phyloP scores from a whole-genome alignment of 2,888 invertebrate genomes.

The Ypsolopha scabrella region DNA sequence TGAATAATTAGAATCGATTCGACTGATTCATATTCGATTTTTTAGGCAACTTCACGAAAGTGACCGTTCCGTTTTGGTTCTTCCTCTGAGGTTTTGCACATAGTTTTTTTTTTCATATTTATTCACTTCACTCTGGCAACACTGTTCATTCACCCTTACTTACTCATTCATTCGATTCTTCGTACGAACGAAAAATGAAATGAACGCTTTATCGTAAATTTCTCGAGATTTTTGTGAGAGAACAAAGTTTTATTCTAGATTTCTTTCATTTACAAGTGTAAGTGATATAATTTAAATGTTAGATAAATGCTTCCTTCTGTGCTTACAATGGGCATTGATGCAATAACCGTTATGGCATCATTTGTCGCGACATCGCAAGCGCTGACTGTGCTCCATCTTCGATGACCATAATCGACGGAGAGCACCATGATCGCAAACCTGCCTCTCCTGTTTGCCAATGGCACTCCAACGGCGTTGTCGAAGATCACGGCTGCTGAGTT shows the following conservation, averaged over 20 bases:
- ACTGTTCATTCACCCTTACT: no score
- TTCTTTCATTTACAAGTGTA: slow-evolving; percentile 6
- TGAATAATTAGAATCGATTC: no score
- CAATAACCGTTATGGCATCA: slow-evolving; percentile 44
- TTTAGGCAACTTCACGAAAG: no score
- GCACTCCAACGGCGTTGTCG: slow-evolving; percentile 76
- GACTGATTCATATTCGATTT: no score
- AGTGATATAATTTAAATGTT: slow-evolving; percentile 16
- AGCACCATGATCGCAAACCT: slow-evolving; percentile 78
- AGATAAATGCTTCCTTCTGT: slow-evolving; percentile 22
- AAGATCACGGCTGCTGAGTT: slow-evolving; percentile 73
- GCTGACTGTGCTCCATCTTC: slow-evolving; percentile 41
- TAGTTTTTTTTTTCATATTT: background rate
- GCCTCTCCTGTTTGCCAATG: slow-evolving; percentile 78
- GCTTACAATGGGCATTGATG: slow-evolving; percentile 28
- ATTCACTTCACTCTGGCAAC: background rate
- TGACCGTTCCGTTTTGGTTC: no score
- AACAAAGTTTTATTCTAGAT: slow-evolving; percentile 16
- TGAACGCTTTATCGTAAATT: slow-evolving; percentile 24
- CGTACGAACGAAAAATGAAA: slow-evolving; percentile 19
- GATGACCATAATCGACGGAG: slow-evolving; percentile 55
- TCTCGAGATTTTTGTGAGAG: slow-evolving; percentile 28
- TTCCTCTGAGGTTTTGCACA: no score
- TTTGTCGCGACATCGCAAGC: slow-evolving; percentile 46
- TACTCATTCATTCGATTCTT: slow-evolving; percentile 15